Evolutionary conservation across 2,113 vertebrate species (phyloP).

Genomic region (Sceloporus undulatus): DNA sequence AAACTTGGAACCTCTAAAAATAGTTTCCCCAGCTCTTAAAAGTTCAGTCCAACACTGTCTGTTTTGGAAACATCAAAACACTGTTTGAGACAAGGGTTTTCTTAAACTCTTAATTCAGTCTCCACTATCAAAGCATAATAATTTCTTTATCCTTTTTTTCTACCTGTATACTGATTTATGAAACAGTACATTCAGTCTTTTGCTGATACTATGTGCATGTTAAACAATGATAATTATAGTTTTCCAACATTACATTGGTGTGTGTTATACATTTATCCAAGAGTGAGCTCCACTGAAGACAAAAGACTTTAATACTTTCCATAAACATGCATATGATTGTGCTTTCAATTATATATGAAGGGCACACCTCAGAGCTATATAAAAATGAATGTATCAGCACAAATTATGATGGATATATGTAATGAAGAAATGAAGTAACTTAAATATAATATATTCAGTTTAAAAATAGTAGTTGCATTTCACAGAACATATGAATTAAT

Average conservation of each 20-base stretch:
- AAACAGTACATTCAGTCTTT: too few relatives aligned
- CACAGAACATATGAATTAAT: background rate
- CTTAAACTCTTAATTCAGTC: background rate
- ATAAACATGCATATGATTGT: background rate
- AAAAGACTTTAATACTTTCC: too few relatives aligned
- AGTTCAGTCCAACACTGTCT: background rate
- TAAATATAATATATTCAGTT: background rate
- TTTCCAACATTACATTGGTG: too few relatives aligned
- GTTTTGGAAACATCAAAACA: slow-evolving; percentile 9
- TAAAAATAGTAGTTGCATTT: background rate
- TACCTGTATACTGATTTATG: background rate
- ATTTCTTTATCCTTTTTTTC: background rate
- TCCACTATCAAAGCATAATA: background rate
- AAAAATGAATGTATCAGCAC: background rate
- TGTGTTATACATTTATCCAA: too few relatives aligned
- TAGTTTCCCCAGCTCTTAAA: slow-evolving; percentile 8
- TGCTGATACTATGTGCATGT: too few relatives aligned
- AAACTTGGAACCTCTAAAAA: slow-evolving; percentile 35
- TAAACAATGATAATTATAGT: too few relatives aligned
- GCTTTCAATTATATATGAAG: background rate
- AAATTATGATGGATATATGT: background rate
- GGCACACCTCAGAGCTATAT: too few relatives aligned
- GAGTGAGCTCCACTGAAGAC: too few relatives aligned
- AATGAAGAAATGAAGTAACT: background rate
- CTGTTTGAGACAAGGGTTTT: background rate